Base-by-base conservation (phyloP, 1,140 invertebrate genomes). In the Danaus melanippus region DNA sequence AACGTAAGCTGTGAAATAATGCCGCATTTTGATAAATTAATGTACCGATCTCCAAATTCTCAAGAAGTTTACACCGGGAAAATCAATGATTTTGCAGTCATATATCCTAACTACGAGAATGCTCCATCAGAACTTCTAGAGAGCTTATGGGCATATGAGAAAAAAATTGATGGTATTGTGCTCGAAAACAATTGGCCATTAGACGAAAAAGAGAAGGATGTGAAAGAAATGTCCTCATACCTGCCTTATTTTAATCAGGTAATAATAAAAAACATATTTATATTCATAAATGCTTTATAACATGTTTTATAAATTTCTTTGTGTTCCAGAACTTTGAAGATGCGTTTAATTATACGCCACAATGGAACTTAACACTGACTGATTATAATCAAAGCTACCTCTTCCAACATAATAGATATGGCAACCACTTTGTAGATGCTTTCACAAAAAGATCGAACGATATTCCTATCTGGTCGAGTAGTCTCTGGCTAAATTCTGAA, bases 151-250 rank as follows among this genome's bases (percentile, higher is more conserved):
- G 42, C 53, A 5, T 77, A 67, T 40, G 52, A 60, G 12, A 50
- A 10, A 0, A 46, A 61, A 7, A 46, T 78, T n/a, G 74, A 82
- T 53, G 83, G 75, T 7, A 12, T 79, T 1, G 40, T 86, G n/a
- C 54, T 86, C 40, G 67, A 76, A 71, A 80, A 86, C 50, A 80
- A 58, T 50, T 86, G 79, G 81, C 83, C 83, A n/a, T 62, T 79
- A 42, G 83, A 86, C 58, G 51, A 78, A 49, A 65, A 66, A 6
- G 44, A 73, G 12, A 83, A 79, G 39, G 21, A 46, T 8, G 32
- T 67, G 32, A 67, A 77, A 12, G 65, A 71, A 46, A 76, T 66
- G 8, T 39, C 58, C 21, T 45, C 39, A 12, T 51, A 56, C 50
- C 60, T 83, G 17, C 76, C 79, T 0, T 84, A 84, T 50, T 85